These are phyloP conservation scores for Lamellibrachia satsuma DNA, from an alignment of 2,888 invertebrate genomes.

Conservation along the genomic window DNA sequence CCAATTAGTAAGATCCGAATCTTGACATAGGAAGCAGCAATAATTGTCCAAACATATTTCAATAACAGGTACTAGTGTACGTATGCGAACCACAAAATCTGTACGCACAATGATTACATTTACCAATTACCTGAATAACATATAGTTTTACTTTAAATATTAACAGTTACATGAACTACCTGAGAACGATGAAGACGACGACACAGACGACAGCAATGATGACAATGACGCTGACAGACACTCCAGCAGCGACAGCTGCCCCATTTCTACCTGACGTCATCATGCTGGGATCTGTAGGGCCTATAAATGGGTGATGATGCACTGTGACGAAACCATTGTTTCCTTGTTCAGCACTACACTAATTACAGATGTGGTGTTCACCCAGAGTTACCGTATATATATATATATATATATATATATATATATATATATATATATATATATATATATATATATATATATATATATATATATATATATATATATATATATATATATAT, in stretches of 20 bases:
- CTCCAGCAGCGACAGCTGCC: background rate
- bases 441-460: background rate
- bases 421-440: background rate
- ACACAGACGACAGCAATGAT: background rate
- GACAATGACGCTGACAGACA: constrained; percentile 5
- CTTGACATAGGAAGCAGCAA: background rate
- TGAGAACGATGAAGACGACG: background rate
- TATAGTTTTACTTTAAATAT: background rate
- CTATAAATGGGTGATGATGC: background rate
- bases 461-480: constrained; percentile 1
- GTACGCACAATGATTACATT: background rate
- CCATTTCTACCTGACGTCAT: background rate
- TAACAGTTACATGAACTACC: background rate
- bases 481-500: background rate
- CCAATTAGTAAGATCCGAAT: background rate
- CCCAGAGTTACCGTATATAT: background rate
- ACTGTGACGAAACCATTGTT: background rate
- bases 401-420: background rate
- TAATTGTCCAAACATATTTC: background rate
- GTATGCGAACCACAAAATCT: background rate
- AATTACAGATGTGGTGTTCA: no score
- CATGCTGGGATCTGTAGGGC: background rate
- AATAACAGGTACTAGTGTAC: background rate
- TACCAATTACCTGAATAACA: background rate
- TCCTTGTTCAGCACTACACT: no score